Evolutionary conservation across 2,797 vertebrate species (phyloP), one percentile per base, ranked within the genome.

Genomic region (Rallus crepitans): DNA sequence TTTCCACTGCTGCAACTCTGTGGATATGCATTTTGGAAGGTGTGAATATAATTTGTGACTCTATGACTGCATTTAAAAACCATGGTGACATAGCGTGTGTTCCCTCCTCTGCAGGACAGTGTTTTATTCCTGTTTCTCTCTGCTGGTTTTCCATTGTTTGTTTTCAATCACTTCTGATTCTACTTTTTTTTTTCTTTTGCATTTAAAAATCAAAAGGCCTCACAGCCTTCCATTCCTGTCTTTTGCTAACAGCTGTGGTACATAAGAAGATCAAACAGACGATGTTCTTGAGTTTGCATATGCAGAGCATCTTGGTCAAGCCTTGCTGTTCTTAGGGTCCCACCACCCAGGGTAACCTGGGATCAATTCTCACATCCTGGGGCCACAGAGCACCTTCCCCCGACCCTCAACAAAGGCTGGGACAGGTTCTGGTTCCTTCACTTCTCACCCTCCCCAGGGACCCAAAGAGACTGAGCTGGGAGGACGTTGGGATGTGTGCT

Each of bases 11-110:
- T 76, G 66, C 39, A 81, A 59, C 77, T 69, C 65, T 15, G 57
- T 28, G 47, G 35, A 35, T 82, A 55, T 9, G 30, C 11, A 4
- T 50, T 90, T 87, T 2, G 12, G 77, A 96, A 90, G 73, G 69
- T 79, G 61, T 82, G 77, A 91, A 56, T 64, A 8, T 59, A 66
- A 90, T 87, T 82, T 90, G 39, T 72, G 70, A 52, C 42, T 88
- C 72, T 33, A 28, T 56, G 35, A 57, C 75, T 57, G 56, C 77
- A 63, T 63, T 90, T 63, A 80, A 76, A 86, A 80, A 53, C 16
- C 35, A 79, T 4, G 2, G 56, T 57, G 70, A 92, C 7, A 7
- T 31, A 37, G 27, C 28, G 71, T 7, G 6, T 12, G 39, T 59
- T 68, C 28, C 48, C 48, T 81, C 53, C 52, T 66, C 59, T 64